Base-by-base conservation (phyloP, 2,888 invertebrate species). In the Darwinula stevensoni region DNA sequence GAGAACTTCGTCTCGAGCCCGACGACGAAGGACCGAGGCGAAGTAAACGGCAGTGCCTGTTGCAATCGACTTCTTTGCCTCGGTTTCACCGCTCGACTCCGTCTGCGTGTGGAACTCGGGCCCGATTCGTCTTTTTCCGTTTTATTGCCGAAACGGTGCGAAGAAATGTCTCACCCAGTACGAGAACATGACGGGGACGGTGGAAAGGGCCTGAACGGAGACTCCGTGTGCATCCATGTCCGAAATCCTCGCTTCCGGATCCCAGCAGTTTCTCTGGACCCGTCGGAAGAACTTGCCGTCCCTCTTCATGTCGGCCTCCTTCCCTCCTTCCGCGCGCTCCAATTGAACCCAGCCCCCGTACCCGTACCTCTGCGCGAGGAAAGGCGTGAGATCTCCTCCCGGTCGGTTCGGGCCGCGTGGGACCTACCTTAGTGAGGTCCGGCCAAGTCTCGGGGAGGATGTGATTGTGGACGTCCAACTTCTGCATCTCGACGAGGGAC, bases 131-230 rank as follows among this genome's bases (percentile, higher is more conserved):
- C n/a, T n/a, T n/a, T n/a, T n/a, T n/a, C n/a, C n/a, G n/a, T n/a
- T n/a, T n/a, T n/a, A n/a, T n/a, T n/a, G n/a, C n/a, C n/a, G n/a
- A n/a, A n/a, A n/a, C n/a, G n/a, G n/a, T n/a, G n/a, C n/a, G n/a
- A n/a, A n/a, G n/a, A n/a, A n/a, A n/a, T n/a, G n/a, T n/a, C 47
- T 40, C 40, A 58, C 57, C 58, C 58, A 59, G 43, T 61, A 61
- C 38, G 50, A 54, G 43, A 61, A 61, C 59, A 62, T 59, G 18
- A 61, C 59, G 4, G 61, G 61, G 2, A 62, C 60, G 1, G 61
- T 61, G 4, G 60, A 61, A 34, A 61, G 41, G 4, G 52, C 57
- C 41, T 61, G 61, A 1, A 57, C 52, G 32, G 49, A 45, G 4
- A 61, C 57, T 17, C 55, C 52, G 29, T 53, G 52, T 9, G 40